These are phyloP conservation scores for Pteronotus mesoamericanus DNA, from an alignment of 2,797 vertebrate genomes.

Conservation along the genomic window DNA sequence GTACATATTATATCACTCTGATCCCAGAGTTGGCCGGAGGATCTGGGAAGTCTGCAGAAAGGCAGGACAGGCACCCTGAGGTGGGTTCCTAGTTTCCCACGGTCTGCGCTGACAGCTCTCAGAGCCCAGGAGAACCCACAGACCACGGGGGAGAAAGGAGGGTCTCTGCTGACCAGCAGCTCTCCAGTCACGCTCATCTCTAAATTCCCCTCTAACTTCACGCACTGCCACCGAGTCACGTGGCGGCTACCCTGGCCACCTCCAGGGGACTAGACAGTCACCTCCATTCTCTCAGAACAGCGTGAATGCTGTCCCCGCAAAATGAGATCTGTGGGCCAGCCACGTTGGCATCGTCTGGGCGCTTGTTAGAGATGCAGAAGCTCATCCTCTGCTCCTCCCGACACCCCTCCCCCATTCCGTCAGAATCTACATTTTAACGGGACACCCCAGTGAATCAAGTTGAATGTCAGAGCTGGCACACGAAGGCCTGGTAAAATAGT, in stretches of 20 bases:
- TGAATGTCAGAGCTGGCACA: not conserved
- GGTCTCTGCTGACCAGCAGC: not conserved
- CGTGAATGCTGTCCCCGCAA: not conserved
- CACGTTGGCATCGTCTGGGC: not conserved
- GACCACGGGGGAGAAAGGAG: not conserved
- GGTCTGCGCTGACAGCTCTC: not conserved
- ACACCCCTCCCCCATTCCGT: not conserved
- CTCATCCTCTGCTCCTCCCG: not conserved
- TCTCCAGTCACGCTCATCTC: not conserved
- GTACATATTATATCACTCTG: not conserved
- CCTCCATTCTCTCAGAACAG: not conserved
- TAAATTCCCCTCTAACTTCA: not conserved
- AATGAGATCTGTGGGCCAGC: not conserved
- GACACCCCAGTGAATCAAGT: not conserved
- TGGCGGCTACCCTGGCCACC: not conserved
- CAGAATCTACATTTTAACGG: not conserved
- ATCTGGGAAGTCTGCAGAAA: not conserved
- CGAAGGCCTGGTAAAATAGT: not conserved
- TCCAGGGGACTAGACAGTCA: accelerated
- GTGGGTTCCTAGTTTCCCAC: not conserved
- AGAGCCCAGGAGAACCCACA: not conserved
- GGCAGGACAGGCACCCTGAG: not conserved
- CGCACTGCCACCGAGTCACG: not conserved
- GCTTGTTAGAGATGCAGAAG: not conserved
- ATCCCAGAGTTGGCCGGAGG: not conserved